Base-by-base conservation (phyloP, 35 echinoderm and acorn worm species). In the Lytechinus pictus region DNA sequence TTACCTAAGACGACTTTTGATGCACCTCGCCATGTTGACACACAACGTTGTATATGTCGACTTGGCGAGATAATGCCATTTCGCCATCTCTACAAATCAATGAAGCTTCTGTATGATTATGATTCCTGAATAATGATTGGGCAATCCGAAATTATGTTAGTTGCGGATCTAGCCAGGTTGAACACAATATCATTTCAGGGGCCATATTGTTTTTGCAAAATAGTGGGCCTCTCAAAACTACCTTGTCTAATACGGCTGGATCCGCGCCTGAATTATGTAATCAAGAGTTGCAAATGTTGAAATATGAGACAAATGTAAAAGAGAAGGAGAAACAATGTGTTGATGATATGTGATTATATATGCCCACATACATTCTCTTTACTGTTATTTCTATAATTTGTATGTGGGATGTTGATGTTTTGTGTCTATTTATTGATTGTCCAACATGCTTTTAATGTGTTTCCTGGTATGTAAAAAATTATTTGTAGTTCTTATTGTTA, bases 361-460 rank as follows among this genome's bases (percentile, higher is more conserved):
- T 24, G 66, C 66, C 66, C 19, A 24, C 14, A 16, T 8, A 24
- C 16, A 24, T 79, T 16, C 19, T 79, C 66, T 89, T 89, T 89
- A 89, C 52, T 10, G 3, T 10, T 14, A 29, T 54, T 14, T 91
- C 5, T 44, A 24, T 79, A 14, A 79, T 79, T 79, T 79, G 56
- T 58, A 11, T n/a, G 66, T 79, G 66, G 66, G 66, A 79, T 79
- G 19, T 79, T 79, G 66, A 79, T 79, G 8, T 79, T 79, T 24
- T 79, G 66, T 79, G 21, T 79, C 66, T 79, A 79, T 79, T 79
- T 79, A 79, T 79, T 79, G 66, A 79, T n/a, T 79, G 66, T 79
- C 66, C 66, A 16, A 79, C 66, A 79, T 79, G 33, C 33, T 44
- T 44, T 44, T 44, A n/a, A 79, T 79, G 66, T 79, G 21, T 79